Percentiles rank a stretch among this genome's conserved stretches.
Conservation (phyloP, 2,113 vertebrate genomes). For the Xiphorhynchus elegans region DNA sequence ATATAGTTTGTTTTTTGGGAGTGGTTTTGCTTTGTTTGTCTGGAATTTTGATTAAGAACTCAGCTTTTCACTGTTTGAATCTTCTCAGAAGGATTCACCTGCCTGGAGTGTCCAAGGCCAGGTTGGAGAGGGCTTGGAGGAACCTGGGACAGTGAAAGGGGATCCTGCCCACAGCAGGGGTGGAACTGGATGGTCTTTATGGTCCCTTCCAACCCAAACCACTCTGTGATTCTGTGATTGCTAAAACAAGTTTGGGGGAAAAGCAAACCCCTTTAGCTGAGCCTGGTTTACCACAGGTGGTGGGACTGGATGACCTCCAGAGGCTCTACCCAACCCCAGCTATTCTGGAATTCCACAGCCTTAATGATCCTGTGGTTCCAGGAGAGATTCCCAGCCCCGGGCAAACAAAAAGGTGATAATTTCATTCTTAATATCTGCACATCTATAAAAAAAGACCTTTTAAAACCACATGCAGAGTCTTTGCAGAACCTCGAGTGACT, state of each 20-base stretch:
- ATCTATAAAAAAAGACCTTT: not conserved
- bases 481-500: not conserved
- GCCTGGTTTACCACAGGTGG: not conserved
- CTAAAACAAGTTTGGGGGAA: not conserved
- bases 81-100: not conserved
- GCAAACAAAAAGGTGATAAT: not conserved
- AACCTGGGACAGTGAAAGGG: not conserved
- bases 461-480: not conserved
- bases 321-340: not conserved
- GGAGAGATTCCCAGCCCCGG: fast-evolving
- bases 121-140: not conserved
- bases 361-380: not conserved
- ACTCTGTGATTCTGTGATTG: not conserved
- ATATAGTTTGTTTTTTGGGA: not conserved
- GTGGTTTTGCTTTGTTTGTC: not conserved
- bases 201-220: not conserved
- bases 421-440: not conserved
- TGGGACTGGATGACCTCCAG: not conserved
- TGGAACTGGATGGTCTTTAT: not conserved
- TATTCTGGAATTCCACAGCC: not conserved
- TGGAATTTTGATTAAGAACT: not conserved
- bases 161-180: not conserved
- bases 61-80: not conserved
- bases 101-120: not conserved
- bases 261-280: not conserved